Evolutionary conservation across 1,140 invertebrate genomes (phyloP), one percentile per base, ranked within the genome.

Genomic region (Gryllus bimaculatus): DNA sequence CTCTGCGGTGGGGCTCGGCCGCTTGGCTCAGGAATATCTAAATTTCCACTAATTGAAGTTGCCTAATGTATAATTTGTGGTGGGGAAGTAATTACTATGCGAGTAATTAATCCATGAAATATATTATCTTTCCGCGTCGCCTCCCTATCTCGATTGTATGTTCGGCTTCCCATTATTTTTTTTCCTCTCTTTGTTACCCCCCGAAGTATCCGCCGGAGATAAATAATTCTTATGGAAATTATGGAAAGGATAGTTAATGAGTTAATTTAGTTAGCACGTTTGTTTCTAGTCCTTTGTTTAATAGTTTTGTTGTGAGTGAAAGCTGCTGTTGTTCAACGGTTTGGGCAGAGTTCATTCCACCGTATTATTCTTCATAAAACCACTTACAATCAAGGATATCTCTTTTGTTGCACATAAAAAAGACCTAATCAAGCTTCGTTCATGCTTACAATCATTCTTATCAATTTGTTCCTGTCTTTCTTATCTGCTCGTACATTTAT

Each of bases 261-360:
- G 54, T 66, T 66, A 66, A 66, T 66, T 66, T 66, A 66, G 54
- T 66, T 66, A 66, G 54, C 54, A 66, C 54, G 18, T 66, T 66
- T 10, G 54, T 66, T 66, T 18, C 18, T 18, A 13, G 10, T 18
- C 54, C 54, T 66, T 66, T 66, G 54, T 66, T 66, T 18, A 66
- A 66, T 66, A 66, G 54, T 66, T 18, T 66, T 66, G 18, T 66
- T 66, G 3, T 66, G 18, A 39, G 26, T 39, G 26, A 39, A 39
- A 39, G 26, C 26, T 39, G 26, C 5, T 39, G 26, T 39, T 39
- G 26, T 39, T 39, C 26, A 39, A 39, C 26, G 26, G 26, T 39
- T 39, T 39, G 26, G 26, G 26, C 26, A 39, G 26, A 39, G 26
- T 39, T 39, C 26, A 39, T 39, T 39, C 26, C 26, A 39, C 26